Conservation (phyloP, 1,140 invertebrate species). For the Acyrthosiphon pisum region DNA sequence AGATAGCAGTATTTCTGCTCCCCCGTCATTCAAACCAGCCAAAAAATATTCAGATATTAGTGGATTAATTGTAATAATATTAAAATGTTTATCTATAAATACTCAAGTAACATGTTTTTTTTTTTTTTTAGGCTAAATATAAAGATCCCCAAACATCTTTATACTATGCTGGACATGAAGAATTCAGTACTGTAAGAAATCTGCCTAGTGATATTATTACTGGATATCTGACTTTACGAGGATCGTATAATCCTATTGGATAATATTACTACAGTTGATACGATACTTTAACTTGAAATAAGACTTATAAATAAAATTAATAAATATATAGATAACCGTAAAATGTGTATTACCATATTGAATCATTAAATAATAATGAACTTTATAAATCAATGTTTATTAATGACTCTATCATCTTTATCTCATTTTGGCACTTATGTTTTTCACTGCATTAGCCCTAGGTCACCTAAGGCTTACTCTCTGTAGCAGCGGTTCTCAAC, state of each 20-base stretch:
- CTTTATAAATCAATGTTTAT: constrained; percentile 47
- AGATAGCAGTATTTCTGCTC: constrained; percentile 87
- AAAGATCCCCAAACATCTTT: constrained; percentile 90
- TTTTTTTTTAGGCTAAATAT: constrained; percentile 76
- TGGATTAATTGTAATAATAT: constrained; percentile 73
- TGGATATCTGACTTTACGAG: constrained; percentile 83
- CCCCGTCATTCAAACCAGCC: constrained; percentile 86
- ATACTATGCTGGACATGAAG: constrained; percentile 82
- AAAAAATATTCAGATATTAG: constrained; percentile 95
- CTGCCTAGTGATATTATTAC: constrained; percentile 90
- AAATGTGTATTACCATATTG: neutral
- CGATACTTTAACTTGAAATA: neutral
- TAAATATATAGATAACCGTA: neutral
- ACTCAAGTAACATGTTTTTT: constrained; percentile 48
- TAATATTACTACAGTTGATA: constrained; percentile 62
- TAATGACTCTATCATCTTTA: constrained; percentile 15
- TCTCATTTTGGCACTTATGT: no score
- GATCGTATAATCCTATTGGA: constrained; percentile 84
- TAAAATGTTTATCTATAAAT: constrained; percentile 43
- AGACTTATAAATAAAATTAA: neutral
- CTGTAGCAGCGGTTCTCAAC: no score
- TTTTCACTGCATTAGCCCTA: no score
- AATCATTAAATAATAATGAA: constrained; percentile 36
- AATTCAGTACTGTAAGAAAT: constrained; percentile 82
- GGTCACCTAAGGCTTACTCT: no score